Conservation (phyloP, 2,797 vertebrate genomes). For the Onychomys leucogaster region DNA sequence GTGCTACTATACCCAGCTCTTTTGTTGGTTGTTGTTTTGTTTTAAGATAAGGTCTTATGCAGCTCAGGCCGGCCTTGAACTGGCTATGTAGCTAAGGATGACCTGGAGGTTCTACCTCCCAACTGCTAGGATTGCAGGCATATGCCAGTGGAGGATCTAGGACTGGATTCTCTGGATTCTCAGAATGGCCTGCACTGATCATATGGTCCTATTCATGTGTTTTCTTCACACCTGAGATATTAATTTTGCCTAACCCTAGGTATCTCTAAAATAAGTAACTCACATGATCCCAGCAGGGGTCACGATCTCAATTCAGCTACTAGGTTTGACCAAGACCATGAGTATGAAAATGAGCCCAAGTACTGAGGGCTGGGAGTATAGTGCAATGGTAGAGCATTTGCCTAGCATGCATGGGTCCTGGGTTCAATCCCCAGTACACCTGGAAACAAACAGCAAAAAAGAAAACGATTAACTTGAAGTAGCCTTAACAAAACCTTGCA, state of each 20-base stretch:
- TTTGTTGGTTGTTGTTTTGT: neutral
- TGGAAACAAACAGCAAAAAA: neutral
- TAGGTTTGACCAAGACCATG: neutral
- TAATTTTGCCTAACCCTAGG: conserved; percentile 22
- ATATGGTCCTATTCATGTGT: neutral
- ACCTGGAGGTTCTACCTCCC: neutral
- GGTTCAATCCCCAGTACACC: neutral
- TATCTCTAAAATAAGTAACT: conserved; percentile 43
- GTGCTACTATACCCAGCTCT: neutral
- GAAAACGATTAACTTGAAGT: neutral
- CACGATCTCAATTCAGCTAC: conserved; percentile 1
- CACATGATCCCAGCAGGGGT: neutral
- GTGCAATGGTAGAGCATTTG: neutral
- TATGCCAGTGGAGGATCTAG: neutral
- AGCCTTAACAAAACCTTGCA: neutral
- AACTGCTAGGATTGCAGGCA: neutral
- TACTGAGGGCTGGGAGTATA: neutral
- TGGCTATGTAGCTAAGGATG: neutral
- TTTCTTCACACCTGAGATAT: conserved; percentile 10
- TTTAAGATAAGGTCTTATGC: neutral
- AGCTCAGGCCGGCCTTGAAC: neutral
- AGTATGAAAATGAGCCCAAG: neutral
- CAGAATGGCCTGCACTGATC: conserved; percentile 7
- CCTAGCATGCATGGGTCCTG: neutral
- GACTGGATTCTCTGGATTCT: neutral